Evolutionary conservation across 2,888 invertebrate species (phyloP), one percentile per base, ranked within the genome.

Genomic region (Trichopria drosophilae): DNA sequence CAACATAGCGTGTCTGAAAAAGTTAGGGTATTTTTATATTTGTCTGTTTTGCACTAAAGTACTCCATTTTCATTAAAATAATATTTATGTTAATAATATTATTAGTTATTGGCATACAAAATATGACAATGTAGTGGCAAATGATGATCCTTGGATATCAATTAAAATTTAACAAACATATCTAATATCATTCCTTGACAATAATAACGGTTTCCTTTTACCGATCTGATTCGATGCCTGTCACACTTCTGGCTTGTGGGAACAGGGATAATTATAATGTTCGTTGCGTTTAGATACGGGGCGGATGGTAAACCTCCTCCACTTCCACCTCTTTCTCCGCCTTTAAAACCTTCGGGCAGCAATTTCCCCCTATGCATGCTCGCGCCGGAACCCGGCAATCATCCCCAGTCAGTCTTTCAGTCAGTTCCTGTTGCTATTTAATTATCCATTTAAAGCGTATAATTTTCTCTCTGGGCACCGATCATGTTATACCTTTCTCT

Each of bases 391-490:
- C 73, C 75, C 68, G 59, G 72, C 72, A 75, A 75, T 75, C 75
- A 75, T 75, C 74, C 68, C 71, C 69, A 67, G 71, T 69, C 73
- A 72, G 71, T 72, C 73, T 73, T 73, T 74, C 72, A 74, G 74
- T 74, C 73, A 73, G 73, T 72, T 73, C 68, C 68, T 67, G 71
- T 72, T 72, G 68, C 74, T 73, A 75, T 75, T 75, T 75, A 75
- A 75, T 75, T 75, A 75, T 75, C 75, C 73, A 74, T 74, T 75
- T 75, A 75, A 72, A 74, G 64, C 71, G 66, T 75, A 68, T 75
- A 75, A 74, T 75, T 71, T 73, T 69, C 69, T 69, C 63, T 63
- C 63, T 53, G 58, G 62, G 56, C 60, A 57, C 44, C 48, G 50
- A 57, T 53, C 55, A 55, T 48, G 42, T 47, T 53, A 24, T 31